Evolutionary conservation across 2,888 invertebrate genomes (phyloP).

Genomic region (Auanema sp.): DNA sequence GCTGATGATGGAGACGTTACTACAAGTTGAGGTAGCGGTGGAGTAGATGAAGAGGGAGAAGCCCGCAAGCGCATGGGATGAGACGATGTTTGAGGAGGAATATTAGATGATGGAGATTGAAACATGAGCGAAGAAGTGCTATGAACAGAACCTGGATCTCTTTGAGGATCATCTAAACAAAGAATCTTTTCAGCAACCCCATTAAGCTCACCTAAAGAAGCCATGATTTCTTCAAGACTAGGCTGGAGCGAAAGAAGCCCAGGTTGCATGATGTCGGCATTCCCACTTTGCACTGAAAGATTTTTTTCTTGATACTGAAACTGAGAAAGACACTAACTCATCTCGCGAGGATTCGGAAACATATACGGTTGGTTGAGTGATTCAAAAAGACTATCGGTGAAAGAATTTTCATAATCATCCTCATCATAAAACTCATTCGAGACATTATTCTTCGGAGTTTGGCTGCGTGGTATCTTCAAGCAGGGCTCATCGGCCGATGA

Average conservation of each 20-base stretch:
- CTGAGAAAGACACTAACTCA: slow-evolving; percentile 24
- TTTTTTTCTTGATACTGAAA: background rate
- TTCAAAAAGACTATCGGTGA: slow-evolving; percentile 67
- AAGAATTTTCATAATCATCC: slow-evolving; percentile 65
- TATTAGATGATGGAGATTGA: background rate
- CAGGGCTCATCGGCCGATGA: background rate
- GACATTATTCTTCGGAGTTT: slow-evolving; percentile 53
- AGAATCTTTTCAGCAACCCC: background rate
- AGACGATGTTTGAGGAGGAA: background rate
- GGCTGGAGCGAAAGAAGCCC: slow-evolving; percentile 95
- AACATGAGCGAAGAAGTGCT: background rate
- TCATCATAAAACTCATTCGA: slow-evolving; percentile 43
- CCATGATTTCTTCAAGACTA: slow-evolving; percentile 67
- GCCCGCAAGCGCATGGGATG: background rate
- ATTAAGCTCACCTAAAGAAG: slow-evolving; percentile 23
- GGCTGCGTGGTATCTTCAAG: slow-evolving; percentile 28
- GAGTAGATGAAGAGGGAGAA: background rate
- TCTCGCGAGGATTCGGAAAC: slow-evolving; percentile 94
- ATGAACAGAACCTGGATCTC: background rate
- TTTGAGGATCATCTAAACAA: background rate
- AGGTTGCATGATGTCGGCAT: slow-evolving; percentile 87
- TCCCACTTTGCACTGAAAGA: slow-evolving; percentile 75
- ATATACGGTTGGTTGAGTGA: slow-evolving; percentile 77
- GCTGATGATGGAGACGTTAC: background rate
- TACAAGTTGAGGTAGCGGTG: background rate